A percentile compares a stretch with the other conserved stretches of the same genome.
Conservation (phyloP, 2,888 invertebrate species). For the Plebejus anna region DNA sequence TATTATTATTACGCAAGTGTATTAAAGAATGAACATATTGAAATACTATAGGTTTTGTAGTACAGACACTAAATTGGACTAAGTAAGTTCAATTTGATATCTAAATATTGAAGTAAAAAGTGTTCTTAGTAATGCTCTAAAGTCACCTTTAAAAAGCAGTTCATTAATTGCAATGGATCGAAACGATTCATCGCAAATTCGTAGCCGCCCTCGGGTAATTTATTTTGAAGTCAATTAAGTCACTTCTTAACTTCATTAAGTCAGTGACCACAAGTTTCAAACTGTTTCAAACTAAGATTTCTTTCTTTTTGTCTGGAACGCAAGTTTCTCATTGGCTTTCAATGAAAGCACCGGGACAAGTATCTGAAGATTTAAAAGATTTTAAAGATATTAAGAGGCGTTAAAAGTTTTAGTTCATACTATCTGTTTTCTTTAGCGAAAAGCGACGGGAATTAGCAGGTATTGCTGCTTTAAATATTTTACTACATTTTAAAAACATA, state of each 20-base stretch:
- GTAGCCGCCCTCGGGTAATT: neutral
- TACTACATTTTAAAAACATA: no score
- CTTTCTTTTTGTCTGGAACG: neutral
- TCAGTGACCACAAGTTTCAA: neutral
- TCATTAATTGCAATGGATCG: neutral
- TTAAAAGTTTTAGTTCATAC: neutral
- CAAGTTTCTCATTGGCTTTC: neutral
- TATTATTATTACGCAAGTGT: no score
- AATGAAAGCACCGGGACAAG: neutral
- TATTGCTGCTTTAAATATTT: neutral
- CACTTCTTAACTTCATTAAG: neutral
- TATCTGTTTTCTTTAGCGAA: neutral
- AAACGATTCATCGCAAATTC: neutral
- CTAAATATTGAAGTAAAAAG: no score
- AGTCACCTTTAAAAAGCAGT: neutral
- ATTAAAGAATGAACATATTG: no score
- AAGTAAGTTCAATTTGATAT: no score
- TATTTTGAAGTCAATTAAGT: neutral
- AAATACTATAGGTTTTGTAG: no score
- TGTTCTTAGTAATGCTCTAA: no score
- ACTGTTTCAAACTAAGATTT: neutral
- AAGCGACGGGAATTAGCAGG: neutral
- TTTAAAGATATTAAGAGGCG: neutral
- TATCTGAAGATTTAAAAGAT: conserved; percentile 6
- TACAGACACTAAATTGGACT: no score